These are phyloP conservation scores for Julus scanicus DNA, from an alignment of 2,888 invertebrate species.

Conservation along the genomic window DNA sequence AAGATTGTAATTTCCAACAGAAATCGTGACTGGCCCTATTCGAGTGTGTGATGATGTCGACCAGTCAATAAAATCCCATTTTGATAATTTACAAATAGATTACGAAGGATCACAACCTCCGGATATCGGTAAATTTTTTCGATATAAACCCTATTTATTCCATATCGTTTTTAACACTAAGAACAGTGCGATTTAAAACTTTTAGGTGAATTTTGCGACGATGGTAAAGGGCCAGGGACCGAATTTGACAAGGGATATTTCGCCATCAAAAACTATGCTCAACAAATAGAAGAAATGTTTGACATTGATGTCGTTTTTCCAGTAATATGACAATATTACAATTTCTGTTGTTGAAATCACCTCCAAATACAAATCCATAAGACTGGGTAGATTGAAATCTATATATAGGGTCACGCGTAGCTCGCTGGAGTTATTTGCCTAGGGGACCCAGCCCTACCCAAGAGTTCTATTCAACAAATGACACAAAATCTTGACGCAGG, in stretches of 20 bases:
- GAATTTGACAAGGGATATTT: conserved; percentile 52
- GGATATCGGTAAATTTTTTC: conserved; percentile 49
- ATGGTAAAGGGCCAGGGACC: conserved; percentile 6
- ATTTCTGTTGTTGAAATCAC: too few species aligned
- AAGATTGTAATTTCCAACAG: not conserved
- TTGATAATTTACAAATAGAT: conserved; percentile 14
- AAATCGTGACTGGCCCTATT: conserved; percentile 47
- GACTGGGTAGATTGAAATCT: too few species aligned
- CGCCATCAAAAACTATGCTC: conserved; percentile 25
- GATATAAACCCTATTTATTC: too few species aligned
- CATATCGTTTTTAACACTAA: too few species aligned
- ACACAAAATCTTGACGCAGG: not conserved
- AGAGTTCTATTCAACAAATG: not conserved
- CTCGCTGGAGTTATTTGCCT: too few species aligned
- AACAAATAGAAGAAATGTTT: conserved; percentile 41
- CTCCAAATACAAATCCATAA: too few species aligned
- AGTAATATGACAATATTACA: not conserved
- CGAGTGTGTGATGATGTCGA: conserved; percentile 50
- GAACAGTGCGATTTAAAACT: too few species aligned
- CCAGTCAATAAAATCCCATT: conserved; percentile 27
- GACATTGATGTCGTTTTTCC: conserved; percentile 40
- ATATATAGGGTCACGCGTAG: too few species aligned
- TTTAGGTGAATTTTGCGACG: conserved; percentile 55
- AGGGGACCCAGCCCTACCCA: too few species aligned
- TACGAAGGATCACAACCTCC: conserved; percentile 53